Evolutionary conservation across 1,140 invertebrate genomes (phyloP), one percentile per base, ranked within the genome.

Genomic region (Magallana angulata): DNA sequence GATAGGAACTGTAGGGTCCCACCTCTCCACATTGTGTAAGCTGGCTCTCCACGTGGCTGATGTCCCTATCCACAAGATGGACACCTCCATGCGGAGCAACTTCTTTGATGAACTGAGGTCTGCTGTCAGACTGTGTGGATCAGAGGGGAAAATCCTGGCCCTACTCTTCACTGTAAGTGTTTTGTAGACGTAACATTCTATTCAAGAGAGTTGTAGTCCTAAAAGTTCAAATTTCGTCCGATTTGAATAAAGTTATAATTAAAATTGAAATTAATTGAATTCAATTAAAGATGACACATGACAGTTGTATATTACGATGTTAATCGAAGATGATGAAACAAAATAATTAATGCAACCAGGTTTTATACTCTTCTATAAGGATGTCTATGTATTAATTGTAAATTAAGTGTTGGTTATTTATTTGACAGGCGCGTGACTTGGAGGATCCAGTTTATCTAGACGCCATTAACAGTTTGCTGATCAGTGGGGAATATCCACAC

Each of bases 91-190:
- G 89, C 90, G 91, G 82, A 95, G 92, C 87, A 93, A 92, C 84
- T 95, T 95, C 90, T 94, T 95, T 88, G 94, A 95, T 91, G 94
- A 94, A 57, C 90, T 95, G 16, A 86, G 94, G 30, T 93, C 94
- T 56, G 94, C 94, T 71, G 91, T 95, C 0, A 89, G 94, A 88
- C 92, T 94, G 4, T 93, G 92, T 87, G 94, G 94, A 4, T 93
- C 94, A 11, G 94, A 95, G 87, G 93, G 92, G 48, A 94, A 94
- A 85, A 92, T 93, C 82, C 91, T 94, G 14, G 92, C 93, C 8
- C 89, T 95, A 9, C 85, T 94, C 58, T 94, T 94, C 87, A 93
- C 92, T 62, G 94, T 94, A 91, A 91, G 93, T 93, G 5, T 71
- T 18, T 58, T 68, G 30, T 64, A 56, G 30, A 12, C 14, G 36